Evolutionary conservation across 1,140 invertebrate species (phyloP).

Genomic region (Rhyacophila brunnea): DNA sequence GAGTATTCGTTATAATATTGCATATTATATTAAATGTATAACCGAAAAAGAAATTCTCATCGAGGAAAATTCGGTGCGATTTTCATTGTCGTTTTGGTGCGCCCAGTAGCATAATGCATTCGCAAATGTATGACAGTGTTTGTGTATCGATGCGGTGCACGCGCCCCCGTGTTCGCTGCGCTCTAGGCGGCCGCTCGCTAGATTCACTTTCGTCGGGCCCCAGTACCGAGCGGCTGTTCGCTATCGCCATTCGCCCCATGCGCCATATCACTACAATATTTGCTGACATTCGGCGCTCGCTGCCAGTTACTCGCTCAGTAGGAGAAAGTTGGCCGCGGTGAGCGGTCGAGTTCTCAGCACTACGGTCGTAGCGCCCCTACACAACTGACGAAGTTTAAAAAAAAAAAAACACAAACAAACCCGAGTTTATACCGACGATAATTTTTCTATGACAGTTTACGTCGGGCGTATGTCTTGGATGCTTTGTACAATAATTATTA

Average conservation of each 20-base stretch:
- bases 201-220: slow-evolving; percentile 34
- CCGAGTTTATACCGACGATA: not conserved
- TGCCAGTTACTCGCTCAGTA: slow-evolving; percentile 33
- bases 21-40: no score
- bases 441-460: not conserved
- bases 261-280: no score
- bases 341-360: slow-evolving; percentile 40
- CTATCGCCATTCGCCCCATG: slow-evolving; percentile 21
- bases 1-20: no score
- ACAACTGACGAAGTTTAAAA: slow-evolving; percentile 5
- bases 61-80: no score
- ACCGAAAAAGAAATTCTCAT: no score
- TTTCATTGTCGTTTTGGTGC: no score
- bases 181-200: slow-evolving; percentile 7
- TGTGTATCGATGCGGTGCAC: slow-evolving; percentile 1
- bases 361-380: slow-evolving; percentile 24
- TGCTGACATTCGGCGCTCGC: not conserved
- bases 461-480: no score
- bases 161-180: slow-evolving; percentile 2
- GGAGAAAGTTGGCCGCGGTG: slow-evolving; percentile 40
- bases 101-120: no score
- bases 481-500: no score
- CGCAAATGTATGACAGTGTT: no score
- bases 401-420: no score
- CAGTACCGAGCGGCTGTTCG: not conserved